phyloP scores from a whole-genome alignment of 2,113 vertebrate genomes.

The Trematocara macrostoma region DNA sequence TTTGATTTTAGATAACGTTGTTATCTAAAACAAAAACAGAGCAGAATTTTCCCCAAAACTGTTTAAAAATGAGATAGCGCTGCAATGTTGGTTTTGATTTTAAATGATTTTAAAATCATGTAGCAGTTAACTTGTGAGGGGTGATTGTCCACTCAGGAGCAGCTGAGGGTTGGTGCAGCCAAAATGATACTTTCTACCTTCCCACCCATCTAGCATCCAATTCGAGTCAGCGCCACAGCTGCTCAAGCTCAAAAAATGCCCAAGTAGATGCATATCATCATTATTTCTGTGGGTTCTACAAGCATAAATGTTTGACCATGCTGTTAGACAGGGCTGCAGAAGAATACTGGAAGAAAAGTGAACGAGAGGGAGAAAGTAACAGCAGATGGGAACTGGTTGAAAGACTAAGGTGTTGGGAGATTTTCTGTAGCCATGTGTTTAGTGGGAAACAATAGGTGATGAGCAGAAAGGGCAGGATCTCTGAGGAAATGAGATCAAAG shows the following conservation, averaged over 20 bases:
- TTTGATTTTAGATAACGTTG: not conserved
- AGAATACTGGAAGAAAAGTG: not conserved
- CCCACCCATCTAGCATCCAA: not conserved
- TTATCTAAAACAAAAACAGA: not conserved
- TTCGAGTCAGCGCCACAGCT: not conserved
- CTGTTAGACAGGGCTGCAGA: not conserved
- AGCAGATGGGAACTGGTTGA: conserved; percentile 3
- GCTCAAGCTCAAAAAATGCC: not conserved
- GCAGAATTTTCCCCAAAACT: not conserved
- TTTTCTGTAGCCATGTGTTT: conserved; percentile 36
- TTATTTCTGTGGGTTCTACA: not conserved
- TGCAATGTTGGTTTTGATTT: not conserved
- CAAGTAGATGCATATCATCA: not conserved
- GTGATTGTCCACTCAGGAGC: not conserved
- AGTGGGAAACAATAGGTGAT: conserved; percentile 53
- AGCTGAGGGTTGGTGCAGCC: not conserved
- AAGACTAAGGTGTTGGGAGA: not conserved
- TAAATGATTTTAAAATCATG: not conserved
- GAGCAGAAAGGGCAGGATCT: conserved; percentile 65
- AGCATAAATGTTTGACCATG: not conserved
- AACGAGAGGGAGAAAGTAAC: not conserved
- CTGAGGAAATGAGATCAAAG: conserved; percentile 70
- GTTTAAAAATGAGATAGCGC: not conserved
- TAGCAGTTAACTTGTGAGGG: not conserved
- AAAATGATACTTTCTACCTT: not conserved